phyloP scores from a whole-genome alignment of 2,888 invertebrate species.

The Cybosia mesomella region DNA sequence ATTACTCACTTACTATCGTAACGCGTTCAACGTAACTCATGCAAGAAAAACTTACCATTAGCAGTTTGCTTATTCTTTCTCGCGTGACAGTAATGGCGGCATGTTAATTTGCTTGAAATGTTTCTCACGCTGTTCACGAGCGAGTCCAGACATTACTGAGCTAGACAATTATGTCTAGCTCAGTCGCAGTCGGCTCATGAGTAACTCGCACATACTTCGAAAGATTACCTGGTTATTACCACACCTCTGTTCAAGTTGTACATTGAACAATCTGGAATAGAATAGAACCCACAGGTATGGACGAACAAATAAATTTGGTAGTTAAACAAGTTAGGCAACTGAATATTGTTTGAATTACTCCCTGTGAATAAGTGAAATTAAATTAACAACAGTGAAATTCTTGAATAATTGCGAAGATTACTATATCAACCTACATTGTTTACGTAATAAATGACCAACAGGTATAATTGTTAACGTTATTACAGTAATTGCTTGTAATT shows the following conservation, averaged over 20 bases:
- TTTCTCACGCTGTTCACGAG: conserved; percentile 79
- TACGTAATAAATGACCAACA: neutral
- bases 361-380: neutral
- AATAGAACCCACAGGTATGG: neutral
- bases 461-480: neutral
- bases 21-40: conserved; percentile 63
- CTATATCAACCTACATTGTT: neutral
- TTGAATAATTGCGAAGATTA: neutral
- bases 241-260: conserved; percentile 40
- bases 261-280: conserved; percentile 35
- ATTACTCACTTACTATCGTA: conserved; percentile 56
- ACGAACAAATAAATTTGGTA: conserved; percentile 1
- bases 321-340: neutral
- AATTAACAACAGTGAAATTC: conserved; percentile 44
- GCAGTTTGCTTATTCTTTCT: conserved; percentile 69
- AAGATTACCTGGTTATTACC: conserved; percentile 41
- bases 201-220: conserved; percentile 40
- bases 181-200: conserved; percentile 43
- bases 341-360: conserved; percentile 10
- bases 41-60: conserved; percentile 63
- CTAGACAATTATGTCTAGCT: conserved; percentile 54
- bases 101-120: conserved; percentile 75
- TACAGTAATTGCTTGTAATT: neutral
- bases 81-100: conserved; percentile 78
- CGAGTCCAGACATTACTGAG: conserved; percentile 61